Percentiles rank a stretch among this genome's conserved stretches.
Evolutionary conservation across 2,797 vertebrate species (phyloP).

Genomic region (Lithobates pipiens): DNA sequence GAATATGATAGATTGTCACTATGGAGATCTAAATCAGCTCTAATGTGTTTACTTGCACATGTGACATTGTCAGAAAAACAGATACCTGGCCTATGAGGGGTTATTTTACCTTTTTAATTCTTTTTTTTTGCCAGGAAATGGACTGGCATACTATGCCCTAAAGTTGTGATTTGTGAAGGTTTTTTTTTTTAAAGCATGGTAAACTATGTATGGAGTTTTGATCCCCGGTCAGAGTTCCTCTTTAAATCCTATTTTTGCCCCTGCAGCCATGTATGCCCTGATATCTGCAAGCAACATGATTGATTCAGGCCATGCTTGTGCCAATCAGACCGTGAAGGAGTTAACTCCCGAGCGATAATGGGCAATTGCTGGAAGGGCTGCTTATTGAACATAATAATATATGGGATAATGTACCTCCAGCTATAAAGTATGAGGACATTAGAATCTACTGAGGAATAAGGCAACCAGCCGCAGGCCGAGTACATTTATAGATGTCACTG

Average conservation of each 20-base stretch:
- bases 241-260: not conserved
- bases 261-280: not conserved
- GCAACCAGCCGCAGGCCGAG: not conserved
- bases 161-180: not conserved
- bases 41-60: too few relatives aligned
- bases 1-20: too few relatives aligned
- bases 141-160: not conserved
- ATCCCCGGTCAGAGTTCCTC: not conserved
- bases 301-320: not conserved
- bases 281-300: not conserved
- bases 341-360: not conserved
- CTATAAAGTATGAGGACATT: not conserved
- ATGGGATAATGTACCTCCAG: not conserved
- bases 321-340: not conserved
- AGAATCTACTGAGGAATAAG: not conserved
- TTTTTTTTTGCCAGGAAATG: too few relatives aligned
- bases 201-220: not conserved
- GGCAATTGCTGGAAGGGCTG: not conserved
- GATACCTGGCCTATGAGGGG: too few relatives aligned
- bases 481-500: not conserved
- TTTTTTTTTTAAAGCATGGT: too few relatives aligned
- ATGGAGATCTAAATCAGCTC: too few relatives aligned
- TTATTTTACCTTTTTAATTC: too few relatives aligned
- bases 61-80: too few relatives aligned
- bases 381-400: not conserved